phyloP scores from a whole-genome alignment of 2,888 invertebrate species.

The Ctena decussata region DNA sequence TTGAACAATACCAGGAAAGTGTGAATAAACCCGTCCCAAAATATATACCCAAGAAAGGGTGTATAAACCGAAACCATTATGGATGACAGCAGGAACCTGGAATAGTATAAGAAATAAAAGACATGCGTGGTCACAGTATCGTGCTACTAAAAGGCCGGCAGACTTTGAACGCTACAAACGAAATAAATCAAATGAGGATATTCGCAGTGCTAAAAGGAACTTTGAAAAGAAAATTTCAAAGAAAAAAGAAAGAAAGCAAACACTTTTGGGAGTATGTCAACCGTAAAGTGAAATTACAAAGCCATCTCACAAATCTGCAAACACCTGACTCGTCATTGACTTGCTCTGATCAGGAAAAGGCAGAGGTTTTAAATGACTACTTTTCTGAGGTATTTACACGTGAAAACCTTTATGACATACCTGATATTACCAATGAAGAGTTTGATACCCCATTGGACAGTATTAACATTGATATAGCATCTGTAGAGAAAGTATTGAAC shows the following conservation, averaged over 20 bases:
- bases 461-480: not conserved
- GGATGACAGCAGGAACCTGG: not conserved
- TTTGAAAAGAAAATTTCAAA: not conserved
- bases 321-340: not conserved
- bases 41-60: not conserved
- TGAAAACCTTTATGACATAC: not conserved
- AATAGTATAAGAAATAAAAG: not conserved
- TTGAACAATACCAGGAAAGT: slow-evolving; percentile 3
- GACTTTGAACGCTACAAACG: not conserved
- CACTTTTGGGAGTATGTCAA: not conserved
- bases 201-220: not conserved
- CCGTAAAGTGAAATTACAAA: not conserved
- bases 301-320: not conserved
- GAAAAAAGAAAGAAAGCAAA: not conserved
- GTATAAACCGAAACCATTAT: not conserved
- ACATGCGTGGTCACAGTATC: not conserved
- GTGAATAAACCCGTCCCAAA: not conserved
- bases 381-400: not conserved
- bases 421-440: not conserved
- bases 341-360: not conserved
- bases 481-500: not conserved
- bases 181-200: not conserved
- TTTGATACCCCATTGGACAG: not conserved
- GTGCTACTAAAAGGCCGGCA: not conserved
- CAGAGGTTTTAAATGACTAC: not conserved